A percentile compares a stretch with the other conserved stretches of the same genome.
These are phyloP conservation scores for Coenobita brevimanus DNA, from an alignment of 1,140 invertebrate genomes.

Conservation along the genomic window DNA sequence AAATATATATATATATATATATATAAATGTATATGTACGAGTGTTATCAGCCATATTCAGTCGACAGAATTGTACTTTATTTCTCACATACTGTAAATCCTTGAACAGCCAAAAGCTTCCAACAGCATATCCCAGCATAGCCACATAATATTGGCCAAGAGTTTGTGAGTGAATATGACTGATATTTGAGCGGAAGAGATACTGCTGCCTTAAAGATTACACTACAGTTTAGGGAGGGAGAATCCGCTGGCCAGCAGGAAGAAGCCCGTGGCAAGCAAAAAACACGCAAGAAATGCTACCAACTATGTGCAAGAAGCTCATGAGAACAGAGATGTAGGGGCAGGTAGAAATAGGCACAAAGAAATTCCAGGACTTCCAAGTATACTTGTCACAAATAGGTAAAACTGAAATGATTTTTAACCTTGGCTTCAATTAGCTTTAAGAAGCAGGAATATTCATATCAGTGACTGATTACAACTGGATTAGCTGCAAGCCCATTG, in stretches of 20 bases:
- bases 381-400: too few species aligned
- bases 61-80: too few species aligned
- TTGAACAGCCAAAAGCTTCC: too few species aligned
- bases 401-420: too few species aligned
- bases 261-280: constrained; percentile 24
- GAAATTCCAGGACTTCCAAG: too few species aligned
- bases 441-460: too few species aligned
- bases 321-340: constrained; percentile 24
- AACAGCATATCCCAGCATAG: too few species aligned
- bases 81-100: too few species aligned
- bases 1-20: constrained; percentile 36
- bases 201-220: constrained; percentile 59
- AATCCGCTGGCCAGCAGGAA: constrained; percentile 38
- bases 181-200: constrained; percentile 63
- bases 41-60: constrained; percentile 21
- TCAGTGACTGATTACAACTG: too few species aligned
- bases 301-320: constrained; percentile 49
- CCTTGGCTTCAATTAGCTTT: too few species aligned
- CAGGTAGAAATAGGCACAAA: constrained; percentile 33
- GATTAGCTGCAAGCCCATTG: too few species aligned
- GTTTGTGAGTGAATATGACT: constrained; percentile 54
- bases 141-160: not conserved
- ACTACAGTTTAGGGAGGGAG: constrained; percentile 50
- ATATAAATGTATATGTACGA: constrained; percentile 35
- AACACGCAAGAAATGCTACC: constrained; percentile 54